Evolutionary conservation across 2,888 invertebrate species (phyloP).

Genomic region (Athetis lepigone): DNA sequence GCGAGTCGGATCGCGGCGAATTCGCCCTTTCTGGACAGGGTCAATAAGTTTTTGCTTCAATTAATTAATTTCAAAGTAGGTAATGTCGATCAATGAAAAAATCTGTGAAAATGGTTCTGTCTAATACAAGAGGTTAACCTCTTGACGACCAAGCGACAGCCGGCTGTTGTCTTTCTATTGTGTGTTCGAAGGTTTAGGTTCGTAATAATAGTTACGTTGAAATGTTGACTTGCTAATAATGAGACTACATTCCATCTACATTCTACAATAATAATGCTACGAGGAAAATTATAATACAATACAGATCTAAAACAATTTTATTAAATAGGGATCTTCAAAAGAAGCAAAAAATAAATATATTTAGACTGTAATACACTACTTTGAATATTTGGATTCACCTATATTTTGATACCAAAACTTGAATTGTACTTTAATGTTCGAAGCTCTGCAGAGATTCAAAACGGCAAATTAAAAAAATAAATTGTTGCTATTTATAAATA

Average conservation of each 20-base stretch:
- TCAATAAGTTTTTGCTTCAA: no score
- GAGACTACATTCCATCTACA: background rate
- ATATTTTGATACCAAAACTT: constrained; percentile 49
- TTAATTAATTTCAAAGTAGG: no score
- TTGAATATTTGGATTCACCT: constrained; percentile 49
- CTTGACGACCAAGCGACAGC: no score
- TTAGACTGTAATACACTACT: constrained; percentile 70
- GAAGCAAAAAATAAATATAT: constrained; percentile 81
- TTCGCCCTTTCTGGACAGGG: no score
- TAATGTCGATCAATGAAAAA: no score
- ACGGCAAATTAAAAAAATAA: constrained; percentile 62
- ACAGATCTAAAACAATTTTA: constrained; percentile 85
- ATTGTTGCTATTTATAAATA: constrained; percentile 80
- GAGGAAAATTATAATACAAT: constrained; percentile 60
- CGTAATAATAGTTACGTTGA: no score
- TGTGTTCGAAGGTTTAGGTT: no score
- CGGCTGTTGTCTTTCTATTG: no score
- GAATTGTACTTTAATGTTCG: constrained; percentile 74
- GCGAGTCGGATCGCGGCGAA: no score
- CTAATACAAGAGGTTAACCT: no score
- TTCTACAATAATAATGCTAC: constrained; percentile 12
- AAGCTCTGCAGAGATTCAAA: constrained; percentile 57
- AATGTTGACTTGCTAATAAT: no score
- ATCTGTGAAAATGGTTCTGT: no score
- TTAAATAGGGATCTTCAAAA: constrained; percentile 71